Base-by-base conservation (phyloP, 2,888 invertebrate species). In the Cremastobaeus sp. region DNA sequence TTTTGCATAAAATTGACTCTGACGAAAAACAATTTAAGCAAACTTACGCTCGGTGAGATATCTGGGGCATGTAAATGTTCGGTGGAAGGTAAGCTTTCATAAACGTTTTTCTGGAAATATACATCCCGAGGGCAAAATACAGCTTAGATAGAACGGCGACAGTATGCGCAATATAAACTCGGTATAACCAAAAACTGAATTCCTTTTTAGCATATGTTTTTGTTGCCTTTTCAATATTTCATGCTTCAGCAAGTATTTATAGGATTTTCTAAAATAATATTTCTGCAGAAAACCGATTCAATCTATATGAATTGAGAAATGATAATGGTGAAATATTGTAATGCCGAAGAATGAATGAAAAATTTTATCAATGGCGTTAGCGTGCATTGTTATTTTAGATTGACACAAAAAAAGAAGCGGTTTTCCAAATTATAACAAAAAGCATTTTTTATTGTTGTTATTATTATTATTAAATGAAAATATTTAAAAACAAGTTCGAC, bases 21-120 rank as follows among this genome's bases (percentile, higher is more conserved):
- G 71, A 64, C 69, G 64, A 52, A 69, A 39, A 48, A 70, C 57
- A 37, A 66, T 59, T 57, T 54, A 45, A 50, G 57, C 35, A 54
- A 66, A 64, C 75, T 82, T 82, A 76, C 74, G 78, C 78, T 50
- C 69, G 71, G 76, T 18, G 30, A 75, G 75, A 79, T 81, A 83
- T 81, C 81, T 79, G 77, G 81, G 78, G 70, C 81, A 78, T 57
- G 68, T 54, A 76, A 70, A 73, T 60, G 65, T 47, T 50, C 48
- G 48, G 34, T 41, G 43, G 65, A 50, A 74, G 48, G 64, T 52
- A 43, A 60, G 54, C 59, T 68, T 64, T 57, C 72, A 60, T 66
- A 66, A 72, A 72, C 60, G 72, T 47, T 66, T 66, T 60, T 39
- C 25, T 30, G 12, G 59, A 55, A 47, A 54, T 60, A 52, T 60